Percentiles rank a stretch among this genome's conserved stretches.
phyloP scores from a whole-genome alignment of 2,888 invertebrate species.

The Netelia inedita region DNA sequence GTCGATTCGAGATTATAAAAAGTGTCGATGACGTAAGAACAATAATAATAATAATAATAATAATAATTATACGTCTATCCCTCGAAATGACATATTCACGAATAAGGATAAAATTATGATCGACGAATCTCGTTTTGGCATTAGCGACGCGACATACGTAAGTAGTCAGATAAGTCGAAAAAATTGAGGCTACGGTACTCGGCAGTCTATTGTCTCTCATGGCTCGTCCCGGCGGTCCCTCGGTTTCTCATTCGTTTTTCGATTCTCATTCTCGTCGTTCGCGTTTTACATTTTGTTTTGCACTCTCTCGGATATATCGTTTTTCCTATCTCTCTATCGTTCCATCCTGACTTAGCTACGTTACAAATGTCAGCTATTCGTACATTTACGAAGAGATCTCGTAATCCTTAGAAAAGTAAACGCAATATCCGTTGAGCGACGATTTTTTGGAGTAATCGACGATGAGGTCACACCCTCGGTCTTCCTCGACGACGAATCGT shows the following conservation, averaged over 20 bases:
- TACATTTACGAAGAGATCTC: constrained; percentile 17
- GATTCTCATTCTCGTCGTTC: constrained; percentile 47
- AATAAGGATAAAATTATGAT: constrained; percentile 24
- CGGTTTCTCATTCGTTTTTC: constrained; percentile 48
- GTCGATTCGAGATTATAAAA: neutral
- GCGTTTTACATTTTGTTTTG: constrained; percentile 22
- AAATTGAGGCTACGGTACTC: constrained; percentile 83
- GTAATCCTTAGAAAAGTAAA: constrained; percentile 4
- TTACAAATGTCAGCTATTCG: constrained; percentile 52
- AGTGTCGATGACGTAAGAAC: constrained; percentile 10
- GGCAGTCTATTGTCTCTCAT: constrained; percentile 85
- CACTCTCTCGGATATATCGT: neutral
- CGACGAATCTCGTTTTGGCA: constrained; percentile 8
- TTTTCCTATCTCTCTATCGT: constrained; percentile 9
- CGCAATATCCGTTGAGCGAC: constrained; percentile 56
- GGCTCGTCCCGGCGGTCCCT: constrained; percentile 76
- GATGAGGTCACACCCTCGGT: constrained; percentile 60
- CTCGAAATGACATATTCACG: neutral
- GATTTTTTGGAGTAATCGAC: constrained; percentile 55
- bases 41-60: too few species aligned
- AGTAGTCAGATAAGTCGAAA: constrained; percentile 55
- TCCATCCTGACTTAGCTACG: constrained; percentile 21
- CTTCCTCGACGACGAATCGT: constrained; percentile 69
- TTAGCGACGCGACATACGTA: constrained; percentile 43
- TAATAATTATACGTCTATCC: constrained; percentile 31